Percentiles rank a stretch among this genome's conserved stretches.
These are phyloP conservation scores for Hesperophylax magnus DNA, from an alignment of 1,140 invertebrate species.

Conservation along the genomic window DNA sequence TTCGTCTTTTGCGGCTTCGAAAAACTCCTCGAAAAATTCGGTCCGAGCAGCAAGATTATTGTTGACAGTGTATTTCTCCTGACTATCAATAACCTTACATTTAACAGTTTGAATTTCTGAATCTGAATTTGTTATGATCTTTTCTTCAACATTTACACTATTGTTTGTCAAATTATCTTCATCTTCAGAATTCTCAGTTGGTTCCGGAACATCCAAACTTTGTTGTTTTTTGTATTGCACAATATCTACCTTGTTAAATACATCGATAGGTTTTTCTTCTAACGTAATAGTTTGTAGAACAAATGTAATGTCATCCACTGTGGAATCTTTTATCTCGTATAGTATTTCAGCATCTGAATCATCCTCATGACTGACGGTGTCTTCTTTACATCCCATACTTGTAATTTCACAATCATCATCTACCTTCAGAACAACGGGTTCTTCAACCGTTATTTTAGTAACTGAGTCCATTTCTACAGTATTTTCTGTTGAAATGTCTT, in stretches of 20 bases:
- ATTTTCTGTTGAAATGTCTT: too few relatives aligned
- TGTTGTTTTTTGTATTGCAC: constrained; percentile 47
- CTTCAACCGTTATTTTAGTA: too few relatives aligned
- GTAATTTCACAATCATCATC: too few relatives aligned
- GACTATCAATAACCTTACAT: constrained; percentile 29
- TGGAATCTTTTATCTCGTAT: constrained; percentile 17
- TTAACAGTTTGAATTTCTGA: constrained; percentile 40
- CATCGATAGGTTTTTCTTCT: constrained; percentile 9
- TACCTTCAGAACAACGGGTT: too few relatives aligned
- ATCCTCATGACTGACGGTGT: background rate
- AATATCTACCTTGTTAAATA: constrained; percentile 50
- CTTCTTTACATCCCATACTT: too few relatives aligned
- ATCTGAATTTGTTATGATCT: background rate
- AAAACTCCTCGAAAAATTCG: constrained; percentile 61
- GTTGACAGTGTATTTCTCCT: constrained; percentile 17
- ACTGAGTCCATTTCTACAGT: too few relatives aligned
- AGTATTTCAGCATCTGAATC: constrained; percentile 26
- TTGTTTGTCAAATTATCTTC: background rate
- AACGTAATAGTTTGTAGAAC: constrained; percentile 23
- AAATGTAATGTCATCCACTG: constrained; percentile 20
- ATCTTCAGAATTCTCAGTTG: background rate
- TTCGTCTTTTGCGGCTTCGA: background rate
- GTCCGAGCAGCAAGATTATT: constrained; percentile 11
- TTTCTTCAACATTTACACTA: constrained; percentile 1
- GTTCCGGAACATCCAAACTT: constrained; percentile 34